Evolutionary conservation across 2,113 vertebrate species (phyloP).

Genomic region (Solenodon paradoxus): DNA sequence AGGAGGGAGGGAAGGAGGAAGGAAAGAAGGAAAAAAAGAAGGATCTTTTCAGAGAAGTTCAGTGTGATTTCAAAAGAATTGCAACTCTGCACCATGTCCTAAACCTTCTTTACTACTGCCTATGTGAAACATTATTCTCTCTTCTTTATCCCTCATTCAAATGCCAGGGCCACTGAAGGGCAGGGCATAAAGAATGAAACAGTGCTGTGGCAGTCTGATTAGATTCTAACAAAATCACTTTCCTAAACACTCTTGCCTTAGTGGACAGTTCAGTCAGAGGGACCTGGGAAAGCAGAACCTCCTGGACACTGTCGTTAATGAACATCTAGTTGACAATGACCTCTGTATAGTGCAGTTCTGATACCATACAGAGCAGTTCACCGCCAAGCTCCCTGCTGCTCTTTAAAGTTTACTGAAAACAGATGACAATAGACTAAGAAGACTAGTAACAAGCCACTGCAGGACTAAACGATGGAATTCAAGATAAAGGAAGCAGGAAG

Average conservation of each 20-base stretch:
- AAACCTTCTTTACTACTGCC: not conserved
- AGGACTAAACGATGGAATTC: slow-evolving; percentile 32
- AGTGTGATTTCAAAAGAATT: not conserved
- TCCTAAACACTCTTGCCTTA: slow-evolving; percentile 33
- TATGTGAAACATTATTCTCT: not conserved
- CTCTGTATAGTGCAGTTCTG: not conserved
- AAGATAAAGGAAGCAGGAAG: slow-evolving; percentile 25
- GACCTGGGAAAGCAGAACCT: slow-evolving; percentile 22
- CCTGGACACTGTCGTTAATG: slow-evolving; percentile 37
- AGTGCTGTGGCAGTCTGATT: slow-evolving; percentile 49
- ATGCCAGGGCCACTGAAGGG: slow-evolving; percentile 21
- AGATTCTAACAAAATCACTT: slow-evolving; percentile 37
- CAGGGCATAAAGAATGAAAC: slow-evolving; percentile 29
- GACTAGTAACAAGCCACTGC: not conserved
- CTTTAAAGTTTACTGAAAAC: slow-evolving; percentile 53
- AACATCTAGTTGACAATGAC: slow-evolving; percentile 7
- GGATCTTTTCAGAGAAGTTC: not conserved
- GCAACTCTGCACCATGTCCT: not conserved
- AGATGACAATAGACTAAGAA: slow-evolving; percentile 50
- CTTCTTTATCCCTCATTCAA: slow-evolving; percentile 41
- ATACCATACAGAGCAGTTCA: not conserved
- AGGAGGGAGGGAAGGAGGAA: not conserved
- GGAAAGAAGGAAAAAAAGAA: too few relatives aligned
- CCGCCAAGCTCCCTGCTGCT: slow-evolving; percentile 32
- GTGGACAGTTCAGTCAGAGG: slow-evolving; percentile 39